Percentiles rank a stretch among this genome's conserved stretches.
phyloP scores from a whole-genome alignment of 2,888 invertebrate species.

The Meteorus cinctellus region DNA sequence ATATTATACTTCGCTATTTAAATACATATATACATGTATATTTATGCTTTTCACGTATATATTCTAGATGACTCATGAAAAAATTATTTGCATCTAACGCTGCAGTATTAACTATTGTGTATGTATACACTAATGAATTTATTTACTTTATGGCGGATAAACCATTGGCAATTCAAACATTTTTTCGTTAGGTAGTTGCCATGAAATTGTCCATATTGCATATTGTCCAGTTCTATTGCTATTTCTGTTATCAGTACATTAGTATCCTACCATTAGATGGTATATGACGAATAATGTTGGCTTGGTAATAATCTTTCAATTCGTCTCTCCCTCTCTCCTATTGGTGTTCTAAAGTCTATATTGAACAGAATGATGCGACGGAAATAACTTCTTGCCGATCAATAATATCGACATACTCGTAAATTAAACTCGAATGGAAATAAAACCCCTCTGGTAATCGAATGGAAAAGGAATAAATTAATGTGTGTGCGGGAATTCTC shows the following conservation, averaged over 20 bases:
- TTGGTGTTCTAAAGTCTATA: background rate
- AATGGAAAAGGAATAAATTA: slow-evolving; percentile 39
- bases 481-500: slow-evolving; percentile 22
- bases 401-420: slow-evolving; percentile 28
- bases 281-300: background rate
- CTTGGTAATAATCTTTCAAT: slow-evolving; percentile 18
- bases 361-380: slow-evolving; percentile 12
- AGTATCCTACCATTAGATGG: background rate
- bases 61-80: slow-evolving; percentile 24
- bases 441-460: slow-evolving; percentile 8
- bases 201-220: background rate
- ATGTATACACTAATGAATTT: background rate
- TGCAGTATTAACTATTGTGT: background rate
- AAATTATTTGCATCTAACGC: slow-evolving; percentile 5
- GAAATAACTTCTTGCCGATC: slow-evolving; percentile 15
- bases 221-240: background rate
- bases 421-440: slow-evolving; percentile 34
- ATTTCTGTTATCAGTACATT: slow-evolving; percentile 6
- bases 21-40: slow-evolving; percentile 11
- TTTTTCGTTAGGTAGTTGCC: too few species aligned
- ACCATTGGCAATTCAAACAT: too few species aligned
- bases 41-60: background rate
- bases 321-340: background rate
- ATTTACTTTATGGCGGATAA: too few species aligned
- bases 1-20: slow-evolving; percentile 32